A percentile compares a stretch with the other conserved stretches of the same genome.
These are phyloP conservation scores for Papilio xuthus DNA, from an alignment of 1,140 invertebrate species.

Conservation along the genomic window DNA sequence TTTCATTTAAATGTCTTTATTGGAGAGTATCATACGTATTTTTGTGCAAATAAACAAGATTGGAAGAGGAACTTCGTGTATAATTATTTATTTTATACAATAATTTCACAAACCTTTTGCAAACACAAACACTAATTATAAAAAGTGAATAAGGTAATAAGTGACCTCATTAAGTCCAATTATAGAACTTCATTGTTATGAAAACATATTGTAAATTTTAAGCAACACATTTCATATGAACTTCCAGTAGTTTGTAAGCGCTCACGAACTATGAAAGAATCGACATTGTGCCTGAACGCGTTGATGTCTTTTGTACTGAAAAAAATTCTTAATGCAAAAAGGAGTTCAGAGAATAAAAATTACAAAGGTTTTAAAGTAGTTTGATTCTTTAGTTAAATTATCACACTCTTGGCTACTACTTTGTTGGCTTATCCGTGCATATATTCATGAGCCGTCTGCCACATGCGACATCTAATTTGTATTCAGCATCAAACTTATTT, in stretches of 20 bases:
- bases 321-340: neutral
- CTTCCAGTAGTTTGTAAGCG: neutral
- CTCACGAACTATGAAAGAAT: neutral
- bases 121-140: neutral
- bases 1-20: no score
- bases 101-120: no score
- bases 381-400: neutral
- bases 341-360: slow-evolving; percentile 4
- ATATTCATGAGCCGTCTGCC: neutral
- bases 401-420: neutral
- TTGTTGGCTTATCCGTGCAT: neutral
- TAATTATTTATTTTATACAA: neutral
- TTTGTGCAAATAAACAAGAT: no score
- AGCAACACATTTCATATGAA: slow-evolving; percentile 10
- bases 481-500: neutral
- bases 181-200: slow-evolving; percentile 6
- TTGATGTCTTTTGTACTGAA: slow-evolving; percentile 25
- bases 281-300: neutral
- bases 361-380: neutral
- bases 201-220: slow-evolving; percentile 21
- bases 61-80: neutral
- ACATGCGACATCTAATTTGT: slow-evolving; percentile 6
- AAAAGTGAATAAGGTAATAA: neutral
- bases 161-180: neutral
- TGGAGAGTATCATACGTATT: no score